Evolutionary conservation across 2,113 vertebrate genomes (phyloP), one percentile per base, ranked within the genome.

Genomic region (Psilopogon haemacephalus): DNA sequence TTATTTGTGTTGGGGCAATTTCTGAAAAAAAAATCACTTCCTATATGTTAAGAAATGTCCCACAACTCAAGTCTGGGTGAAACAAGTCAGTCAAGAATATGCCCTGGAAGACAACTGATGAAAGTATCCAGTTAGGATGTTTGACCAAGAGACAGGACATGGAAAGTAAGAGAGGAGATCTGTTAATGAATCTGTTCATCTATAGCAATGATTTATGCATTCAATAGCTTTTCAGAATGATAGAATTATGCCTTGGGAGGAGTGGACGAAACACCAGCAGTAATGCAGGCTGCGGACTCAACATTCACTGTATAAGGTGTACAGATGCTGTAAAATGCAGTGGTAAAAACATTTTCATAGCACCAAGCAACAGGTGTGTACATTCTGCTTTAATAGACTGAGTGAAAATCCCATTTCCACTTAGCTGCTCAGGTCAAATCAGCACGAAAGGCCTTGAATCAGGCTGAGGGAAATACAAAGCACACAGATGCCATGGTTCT

Each of bases 291-390:
- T 23, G 44, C 32, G 88, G 44, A 84, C 48, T 69, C 60, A 60
- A 60, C 15, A 50, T 56, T 75, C 60, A 63, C 40, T 15, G 67
- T 84, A 28, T 42, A 80, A 85, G 11, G 68, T 65, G 86, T 12
- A 96, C 16, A 77, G 84, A 92, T 13, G 24, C 27, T 77, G 56
- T 52, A 86, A 92, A 89, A 85, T 58, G 55, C 44, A 58, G 58
- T 38, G 67, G 52, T 76, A 84, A 93, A 86, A 94, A 88, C 28
- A 94, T 79, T 93, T 80, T 91, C 71, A 64, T 85, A 94, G 26
- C 67, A 86, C 21, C 4, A 26, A 96, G 76, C 74, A 95, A 93
- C 40, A 69, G 82, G 75, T 80, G 76, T 91, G 80, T 86, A 84
- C 59, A 88, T 86, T 94, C 74, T 67, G 24, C 30, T 90, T 86